Conservation (phyloP, 2,113 vertebrate genomes). For the Sus scrofa region DNA sequence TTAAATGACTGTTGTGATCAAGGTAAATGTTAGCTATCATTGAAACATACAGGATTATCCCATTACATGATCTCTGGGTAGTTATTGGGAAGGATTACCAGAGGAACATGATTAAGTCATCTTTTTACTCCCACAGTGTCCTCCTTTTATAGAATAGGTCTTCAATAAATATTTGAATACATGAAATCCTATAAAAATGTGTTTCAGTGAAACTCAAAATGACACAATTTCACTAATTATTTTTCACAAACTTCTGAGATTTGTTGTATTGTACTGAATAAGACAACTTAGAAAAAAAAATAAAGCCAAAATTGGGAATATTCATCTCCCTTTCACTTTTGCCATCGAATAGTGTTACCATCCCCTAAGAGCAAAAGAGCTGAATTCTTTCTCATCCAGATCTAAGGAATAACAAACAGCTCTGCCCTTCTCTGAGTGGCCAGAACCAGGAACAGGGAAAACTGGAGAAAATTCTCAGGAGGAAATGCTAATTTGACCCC, state of each 20-base stretch:
- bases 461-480: slow-evolving; percentile 2
- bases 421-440: slow-evolving; percentile 37
- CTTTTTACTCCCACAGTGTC: neutral
- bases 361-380: neutral
- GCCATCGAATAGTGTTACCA: neutral
- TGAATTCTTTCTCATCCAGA: neutral
- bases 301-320: neutral
- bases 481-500: slow-evolving; percentile 55
- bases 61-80: neutral
- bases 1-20: neutral
- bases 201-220: neutral
- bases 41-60: neutral
- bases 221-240: neutral
- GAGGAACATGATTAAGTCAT: neutral
- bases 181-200: slow-evolving; percentile 9
- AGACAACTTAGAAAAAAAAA: neutral
- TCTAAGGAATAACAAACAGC: slow-evolving; percentile 34
- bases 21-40: neutral
- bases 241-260: neutral
- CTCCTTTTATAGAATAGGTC: neutral
- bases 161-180: neutral
- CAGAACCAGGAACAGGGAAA: slow-evolving; percentile 19
- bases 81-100: neutral
- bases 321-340: slow-evolving; percentile 33
- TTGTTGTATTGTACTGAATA: neutral